phyloP scores from a whole-genome alignment of 2,797 vertebrate species.

The Paramormyrops hopkinsi region DNA sequence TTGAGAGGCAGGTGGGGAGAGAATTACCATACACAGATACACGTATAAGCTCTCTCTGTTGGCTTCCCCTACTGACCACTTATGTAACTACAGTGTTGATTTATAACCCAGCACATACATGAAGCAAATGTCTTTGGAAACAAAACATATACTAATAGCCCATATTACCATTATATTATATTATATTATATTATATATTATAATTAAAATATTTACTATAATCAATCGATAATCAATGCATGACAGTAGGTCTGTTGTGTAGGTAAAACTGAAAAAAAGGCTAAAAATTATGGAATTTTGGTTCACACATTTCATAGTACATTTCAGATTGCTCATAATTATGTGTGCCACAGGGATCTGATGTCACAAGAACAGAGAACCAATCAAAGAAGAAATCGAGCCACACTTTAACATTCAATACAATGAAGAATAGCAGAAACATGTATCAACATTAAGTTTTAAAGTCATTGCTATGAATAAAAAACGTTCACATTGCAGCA shows the following conservation, averaged over 20 bases:
- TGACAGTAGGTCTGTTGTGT: background rate
- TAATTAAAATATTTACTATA: background rate
- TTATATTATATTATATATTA: background rate
- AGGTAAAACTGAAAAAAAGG: background rate
- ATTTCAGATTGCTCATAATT: background rate
- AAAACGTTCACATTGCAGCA: background rate
- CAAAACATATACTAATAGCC: background rate
- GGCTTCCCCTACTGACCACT: background rate
- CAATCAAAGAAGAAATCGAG: background rate
- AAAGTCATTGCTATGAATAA: background rate
- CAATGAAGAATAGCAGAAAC: background rate
- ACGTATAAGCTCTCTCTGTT: background rate
- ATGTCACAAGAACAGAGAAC: background rate
- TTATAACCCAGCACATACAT: background rate
- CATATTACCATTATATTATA: background rate
- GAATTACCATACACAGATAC: background rate
- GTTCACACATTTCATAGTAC: background rate
- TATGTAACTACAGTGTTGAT: background rate
- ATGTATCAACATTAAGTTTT: background rate
- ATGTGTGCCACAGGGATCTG: background rate
- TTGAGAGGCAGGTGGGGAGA: slow-evolving; percentile 26
- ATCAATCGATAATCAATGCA: background rate
- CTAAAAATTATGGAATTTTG: background rate
- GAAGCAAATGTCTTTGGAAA: background rate
- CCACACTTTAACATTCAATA: background rate